A percentile compares a stretch with the other conserved stretches of the same genome.
phyloP scores from a whole-genome alignment of 2,113 vertebrate genomes.

The Lucifuga dentata region DNA sequence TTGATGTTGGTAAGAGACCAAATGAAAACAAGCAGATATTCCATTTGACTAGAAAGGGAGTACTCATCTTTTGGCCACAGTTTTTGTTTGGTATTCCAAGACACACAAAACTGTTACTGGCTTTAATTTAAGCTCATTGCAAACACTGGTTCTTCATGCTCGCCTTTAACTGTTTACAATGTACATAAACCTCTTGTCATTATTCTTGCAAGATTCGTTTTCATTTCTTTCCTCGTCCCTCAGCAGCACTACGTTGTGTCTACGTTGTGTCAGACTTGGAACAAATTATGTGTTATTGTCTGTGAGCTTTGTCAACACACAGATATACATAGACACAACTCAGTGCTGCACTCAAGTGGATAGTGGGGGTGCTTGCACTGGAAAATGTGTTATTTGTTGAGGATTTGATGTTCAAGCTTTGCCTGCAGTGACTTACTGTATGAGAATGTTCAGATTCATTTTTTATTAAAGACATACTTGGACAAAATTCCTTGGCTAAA shows the following conservation, averaged over 20 bases:
- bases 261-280: background rate
- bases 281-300: background rate
- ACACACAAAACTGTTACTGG: background rate
- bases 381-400: background rate
- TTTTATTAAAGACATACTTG: no score
- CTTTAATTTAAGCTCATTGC: background rate
- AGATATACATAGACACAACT: conserved; percentile 20
- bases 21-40: background rate
- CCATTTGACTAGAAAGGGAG: background rate
- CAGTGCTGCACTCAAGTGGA: conserved; percentile 69
- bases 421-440: no score
- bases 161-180: background rate
- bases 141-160: background rate
- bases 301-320: conserved; percentile 18
- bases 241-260: background rate
- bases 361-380: conserved; percentile 18
- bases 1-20: background rate
- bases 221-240: background rate
- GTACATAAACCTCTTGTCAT: background rate
- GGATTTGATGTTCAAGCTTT: no score
- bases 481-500: no score
- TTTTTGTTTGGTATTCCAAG: background rate
- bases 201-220: background rate
- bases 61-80: background rate
- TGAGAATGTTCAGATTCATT: no score